Evolutionary conservation across 2,888 invertebrate species (phyloP).

Genomic region (Chamaedrilus cognettii): DNA sequence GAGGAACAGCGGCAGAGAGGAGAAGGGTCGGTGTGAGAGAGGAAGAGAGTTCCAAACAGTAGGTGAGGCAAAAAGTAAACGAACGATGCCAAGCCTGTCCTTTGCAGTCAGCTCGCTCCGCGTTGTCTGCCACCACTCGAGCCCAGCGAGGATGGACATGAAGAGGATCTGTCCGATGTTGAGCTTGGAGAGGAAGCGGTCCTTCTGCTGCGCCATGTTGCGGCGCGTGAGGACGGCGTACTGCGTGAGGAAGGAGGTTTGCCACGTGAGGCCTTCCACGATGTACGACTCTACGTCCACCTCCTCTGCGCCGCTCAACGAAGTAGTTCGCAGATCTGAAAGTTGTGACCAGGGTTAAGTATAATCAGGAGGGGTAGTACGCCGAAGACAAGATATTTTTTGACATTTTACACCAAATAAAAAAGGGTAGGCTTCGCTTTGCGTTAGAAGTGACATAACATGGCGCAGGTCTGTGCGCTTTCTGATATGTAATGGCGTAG

Average conservation of each 20-base stretch:
- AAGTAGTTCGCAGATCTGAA: no score
- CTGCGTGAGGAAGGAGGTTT: constrained; percentile 79
- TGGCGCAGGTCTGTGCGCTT: no score
- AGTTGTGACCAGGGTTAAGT: no score
- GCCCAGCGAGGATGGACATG: not conserved
- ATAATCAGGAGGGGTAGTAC: no score
- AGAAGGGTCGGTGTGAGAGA: no score
- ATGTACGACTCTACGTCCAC: not conserved
- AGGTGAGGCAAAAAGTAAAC: not conserved
- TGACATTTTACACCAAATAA: no score
- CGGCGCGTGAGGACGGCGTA: constrained; percentile 72
- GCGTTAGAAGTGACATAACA: no score
- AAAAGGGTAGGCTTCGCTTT: no score
- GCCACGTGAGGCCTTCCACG: constrained; percentile 58
- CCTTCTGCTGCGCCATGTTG: constrained; percentile 67
- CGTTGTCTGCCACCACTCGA: constrained; percentile 4
- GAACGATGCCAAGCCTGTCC: constrained; percentile 5
- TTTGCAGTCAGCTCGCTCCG: constrained; percentile 1
- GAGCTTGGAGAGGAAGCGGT: constrained; percentile 74
- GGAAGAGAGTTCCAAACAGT: not conserved
- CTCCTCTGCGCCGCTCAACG: no score
- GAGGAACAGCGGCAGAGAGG: no score
- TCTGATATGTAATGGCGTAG: no score
- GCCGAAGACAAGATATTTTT: no score
- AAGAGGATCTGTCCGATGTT: constrained; percentile 64